Percentiles rank a stretch among this genome's conserved stretches.
These are phyloP conservation scores for Rhagonycha fulva DNA, from an alignment of 2,888 invertebrate species.

Conservation along the genomic window DNA sequence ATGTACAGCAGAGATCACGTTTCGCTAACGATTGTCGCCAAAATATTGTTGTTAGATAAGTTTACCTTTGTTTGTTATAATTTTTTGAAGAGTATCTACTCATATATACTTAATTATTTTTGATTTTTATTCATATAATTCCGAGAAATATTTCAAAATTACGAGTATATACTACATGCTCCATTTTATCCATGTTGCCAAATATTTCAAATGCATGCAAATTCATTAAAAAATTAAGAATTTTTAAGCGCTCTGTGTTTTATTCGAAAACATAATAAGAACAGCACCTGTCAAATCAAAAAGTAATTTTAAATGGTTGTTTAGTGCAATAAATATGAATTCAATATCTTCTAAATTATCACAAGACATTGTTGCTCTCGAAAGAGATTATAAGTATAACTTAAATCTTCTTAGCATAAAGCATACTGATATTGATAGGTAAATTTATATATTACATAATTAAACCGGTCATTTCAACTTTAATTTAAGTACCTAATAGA, in stretches of 20 bases:
- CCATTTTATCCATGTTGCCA: too few species aligned
- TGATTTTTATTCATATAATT: too few species aligned
- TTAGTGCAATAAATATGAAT: not conserved
- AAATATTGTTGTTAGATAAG: too few species aligned
- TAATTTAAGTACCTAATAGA: not conserved
- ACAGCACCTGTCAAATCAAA: not conserved
- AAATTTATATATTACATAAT: slow-evolving; percentile 2
- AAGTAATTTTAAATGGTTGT: not conserved
- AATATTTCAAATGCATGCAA: too few species aligned
- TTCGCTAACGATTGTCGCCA: too few species aligned
- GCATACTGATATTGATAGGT: slow-evolving; percentile 36
- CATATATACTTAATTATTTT: too few species aligned
- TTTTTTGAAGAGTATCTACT: too few species aligned
- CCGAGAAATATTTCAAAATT: too few species aligned
- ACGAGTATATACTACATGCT: too few species aligned
- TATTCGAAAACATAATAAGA: not conserved
- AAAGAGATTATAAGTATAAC: slow-evolving; percentile 35
- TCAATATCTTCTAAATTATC: slow-evolving; percentile 11
- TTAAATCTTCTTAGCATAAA: slow-evolving; percentile 29
- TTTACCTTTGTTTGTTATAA: too few species aligned
- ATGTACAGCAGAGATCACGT: too few species aligned
- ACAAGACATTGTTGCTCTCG: slow-evolving; percentile 29
- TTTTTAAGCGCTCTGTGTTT: not conserved
- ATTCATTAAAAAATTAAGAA: too few species aligned
- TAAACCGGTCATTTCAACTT: not conserved